These are phyloP conservation scores for Ganaspis brasiliensis DNA, from an alignment of 2,888 invertebrate species.

Conservation along the genomic window DNA sequence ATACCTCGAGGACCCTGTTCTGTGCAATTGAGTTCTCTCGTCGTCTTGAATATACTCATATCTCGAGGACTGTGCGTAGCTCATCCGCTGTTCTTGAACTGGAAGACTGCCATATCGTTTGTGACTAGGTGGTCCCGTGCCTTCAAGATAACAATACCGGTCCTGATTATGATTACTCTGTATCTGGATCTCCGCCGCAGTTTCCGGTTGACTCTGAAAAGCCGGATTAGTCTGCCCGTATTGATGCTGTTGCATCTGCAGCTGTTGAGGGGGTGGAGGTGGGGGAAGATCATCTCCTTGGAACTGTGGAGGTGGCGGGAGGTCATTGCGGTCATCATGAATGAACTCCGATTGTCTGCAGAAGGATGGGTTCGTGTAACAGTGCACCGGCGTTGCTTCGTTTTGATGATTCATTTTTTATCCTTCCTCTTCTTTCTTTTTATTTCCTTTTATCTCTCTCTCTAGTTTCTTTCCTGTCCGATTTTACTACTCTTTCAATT, in stretches of 20 bases:
- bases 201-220: slow-evolving; percentile 68
- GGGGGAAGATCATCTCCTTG: slow-evolving; percentile 65
- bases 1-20: slow-evolving; percentile 70
- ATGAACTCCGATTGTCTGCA: slow-evolving; percentile 89
- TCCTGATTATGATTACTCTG: slow-evolving; percentile 49
- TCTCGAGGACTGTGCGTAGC: slow-evolving; percentile 64
- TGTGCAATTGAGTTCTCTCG: slow-evolving; percentile 63
- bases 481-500: not conserved
- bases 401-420: slow-evolving; percentile 43
- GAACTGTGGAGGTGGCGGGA: slow-evolving; percentile 69
- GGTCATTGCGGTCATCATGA: slow-evolving; percentile 76
- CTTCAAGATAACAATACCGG: slow-evolving; percentile 73
- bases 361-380: slow-evolving; percentile 91
- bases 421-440: slow-evolving; percentile 6
- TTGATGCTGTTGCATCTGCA: slow-evolving; percentile 53
- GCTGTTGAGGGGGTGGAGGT: slow-evolving; percentile 58
- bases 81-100: slow-evolving; percentile 64
- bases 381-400: slow-evolving; percentile 79
- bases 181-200: slow-evolving; percentile 47
- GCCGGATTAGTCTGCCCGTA: slow-evolving; percentile 74
- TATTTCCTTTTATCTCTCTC: not conserved
- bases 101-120: slow-evolving; percentile 70
- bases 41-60: slow-evolving; percentile 76
- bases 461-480: slow-evolving; percentile 5
- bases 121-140: slow-evolving; percentile 58